A percentile compares a stretch with the other conserved stretches of the same genome.
Conservation (phyloP, 2,888 invertebrate genomes). For the Drosophila hamatofila region DNA sequence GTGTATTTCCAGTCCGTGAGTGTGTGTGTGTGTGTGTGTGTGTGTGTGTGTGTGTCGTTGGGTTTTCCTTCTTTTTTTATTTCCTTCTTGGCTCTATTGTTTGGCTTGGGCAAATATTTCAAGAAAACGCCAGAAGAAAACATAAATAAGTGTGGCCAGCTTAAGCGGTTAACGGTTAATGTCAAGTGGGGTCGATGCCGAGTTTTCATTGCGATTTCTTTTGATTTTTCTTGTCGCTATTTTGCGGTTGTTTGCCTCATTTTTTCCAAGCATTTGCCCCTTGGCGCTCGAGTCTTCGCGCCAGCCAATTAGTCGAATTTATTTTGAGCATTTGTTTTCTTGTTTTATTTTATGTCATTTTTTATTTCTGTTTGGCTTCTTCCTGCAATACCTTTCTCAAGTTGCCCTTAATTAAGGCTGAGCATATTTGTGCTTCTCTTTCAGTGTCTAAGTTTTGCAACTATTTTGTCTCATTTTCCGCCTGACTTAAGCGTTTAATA, state of each 20-base stretch:
- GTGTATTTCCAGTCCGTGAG: constrained; percentile 24
- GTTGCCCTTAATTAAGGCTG: constrained; percentile 68
- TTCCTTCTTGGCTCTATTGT: constrained; percentile 54
- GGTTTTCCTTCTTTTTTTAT: constrained; percentile 49
- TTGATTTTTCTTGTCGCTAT: constrained; percentile 40
- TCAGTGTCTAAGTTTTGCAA: constrained; percentile 55
- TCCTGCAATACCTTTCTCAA: constrained; percentile 21
- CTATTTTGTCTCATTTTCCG: constrained; percentile 84
- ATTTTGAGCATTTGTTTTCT: constrained; percentile 24
- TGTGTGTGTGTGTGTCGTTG: constrained; percentile 22
- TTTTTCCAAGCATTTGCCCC: constrained; percentile 37
- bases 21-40: constrained; percentile 18
- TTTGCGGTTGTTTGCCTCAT: constrained; percentile 60
- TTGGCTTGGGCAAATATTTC: constrained; percentile 68
- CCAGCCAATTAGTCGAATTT: constrained; percentile 66
- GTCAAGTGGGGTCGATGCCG: constrained; percentile 73
- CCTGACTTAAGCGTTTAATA: constrained; percentile 84
- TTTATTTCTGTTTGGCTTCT: background rate
- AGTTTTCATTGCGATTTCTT: constrained; percentile 54
- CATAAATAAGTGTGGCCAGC: constrained; percentile 60
- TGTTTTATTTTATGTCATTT: background rate
- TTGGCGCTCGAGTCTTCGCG: constrained; percentile 47
- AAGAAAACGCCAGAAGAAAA: constrained; percentile 73
- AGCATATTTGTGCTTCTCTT: constrained; percentile 43
- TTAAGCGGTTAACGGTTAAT: constrained; percentile 57